Percentiles rank a stretch among this genome's conserved stretches.
Evolutionary conservation across 2,888 invertebrate species (phyloP).

Genomic region (Branchellion lobata): DNA sequence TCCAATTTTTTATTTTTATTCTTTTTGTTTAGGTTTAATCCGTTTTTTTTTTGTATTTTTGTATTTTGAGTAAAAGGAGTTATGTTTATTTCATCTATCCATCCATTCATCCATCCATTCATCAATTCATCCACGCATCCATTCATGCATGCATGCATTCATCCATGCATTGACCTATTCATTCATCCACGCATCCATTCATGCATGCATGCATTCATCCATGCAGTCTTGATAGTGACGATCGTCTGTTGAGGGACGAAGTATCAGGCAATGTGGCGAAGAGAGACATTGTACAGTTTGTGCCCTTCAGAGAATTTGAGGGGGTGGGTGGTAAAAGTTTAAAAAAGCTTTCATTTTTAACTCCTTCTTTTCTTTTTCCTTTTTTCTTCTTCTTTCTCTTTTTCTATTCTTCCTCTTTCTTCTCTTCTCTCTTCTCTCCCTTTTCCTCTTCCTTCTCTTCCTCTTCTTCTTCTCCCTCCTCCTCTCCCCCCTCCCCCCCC

Average conservation of each 20-base stretch:
- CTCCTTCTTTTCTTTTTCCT: too few species aligned
- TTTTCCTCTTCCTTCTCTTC: neutral
- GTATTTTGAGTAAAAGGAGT: too few species aligned
- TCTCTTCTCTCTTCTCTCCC: neutral
- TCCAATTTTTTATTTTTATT: neutral
- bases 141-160: too few species aligned
- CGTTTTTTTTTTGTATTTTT: neutral
- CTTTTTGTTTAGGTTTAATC: neutral
- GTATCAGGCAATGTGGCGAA: conserved; percentile 54
- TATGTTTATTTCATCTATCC: too few species aligned
- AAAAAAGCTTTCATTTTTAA: neutral
- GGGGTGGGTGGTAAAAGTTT: conserved; percentile 55
- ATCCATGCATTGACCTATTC: too few species aligned
- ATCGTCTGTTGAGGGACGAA: conserved; percentile 57
- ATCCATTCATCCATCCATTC: too few species aligned
- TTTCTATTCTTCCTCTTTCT: too few species aligned
- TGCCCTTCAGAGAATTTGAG: conserved; percentile 59
- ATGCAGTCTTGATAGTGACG: conserved; percentile 58
- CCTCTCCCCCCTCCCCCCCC: conserved; percentile 6
- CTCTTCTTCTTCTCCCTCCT: neutral
- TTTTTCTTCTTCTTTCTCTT: neutral
- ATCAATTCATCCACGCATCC: too few species aligned
- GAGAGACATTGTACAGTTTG: conserved; percentile 62
- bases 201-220: neutral
- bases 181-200: too few species aligned